Base-by-base conservation (phyloP, 2,888 invertebrate species). In the Drosophila macrothrix region DNA sequence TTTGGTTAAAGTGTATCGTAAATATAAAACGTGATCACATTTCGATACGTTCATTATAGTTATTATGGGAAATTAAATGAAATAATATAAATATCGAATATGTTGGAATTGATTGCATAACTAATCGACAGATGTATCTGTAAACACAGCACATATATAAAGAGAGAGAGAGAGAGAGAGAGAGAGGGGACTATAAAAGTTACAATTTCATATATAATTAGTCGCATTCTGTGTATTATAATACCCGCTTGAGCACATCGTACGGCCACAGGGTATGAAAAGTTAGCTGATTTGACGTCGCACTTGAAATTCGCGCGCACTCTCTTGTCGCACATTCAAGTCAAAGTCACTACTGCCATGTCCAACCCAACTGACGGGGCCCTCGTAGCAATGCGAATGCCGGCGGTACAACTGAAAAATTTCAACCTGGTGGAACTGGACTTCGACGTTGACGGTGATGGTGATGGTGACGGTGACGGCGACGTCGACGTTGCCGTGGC, bases 281-380 rank as follows among this genome's bases (percentile, higher is more conserved):
- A 77, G 79, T 82, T 76, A 75, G 78, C 70, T 84, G 79, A 88
- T 88, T 88, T 83, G 86, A 86, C 81, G 84, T 76, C 74, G 79
- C 85, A 84, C 88, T 88, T 78, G 74, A 88, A 85, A 83, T 77
- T 76, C 81, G 73, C 69, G 67, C 63, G 54, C 65, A 31, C 70
- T 71, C 58, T 43, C 67, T 61, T 58, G 58, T 60, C 78, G 68
- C 74, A 77, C 79, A 72, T 77, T 77, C 75, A 78, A 84, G 78
- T 84, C 84, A 87, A 80, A 87, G 78, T 74, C 87, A 80, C 77
- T 71, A 73, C 67, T 67, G 70, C 67, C 68, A 76, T 73, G 74
- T 80, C 70, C 58, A 67, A 73, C 64, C 73, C 46, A 73, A 75
- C 73, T 68, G 73, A 68, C 68, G 60, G 61, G 76, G 76, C 73